Evolutionary conservation across 2,113 vertebrate genomes (phyloP), one percentile per base, ranked within the genome.

Genomic region (Anas platyrhynchos): DNA sequence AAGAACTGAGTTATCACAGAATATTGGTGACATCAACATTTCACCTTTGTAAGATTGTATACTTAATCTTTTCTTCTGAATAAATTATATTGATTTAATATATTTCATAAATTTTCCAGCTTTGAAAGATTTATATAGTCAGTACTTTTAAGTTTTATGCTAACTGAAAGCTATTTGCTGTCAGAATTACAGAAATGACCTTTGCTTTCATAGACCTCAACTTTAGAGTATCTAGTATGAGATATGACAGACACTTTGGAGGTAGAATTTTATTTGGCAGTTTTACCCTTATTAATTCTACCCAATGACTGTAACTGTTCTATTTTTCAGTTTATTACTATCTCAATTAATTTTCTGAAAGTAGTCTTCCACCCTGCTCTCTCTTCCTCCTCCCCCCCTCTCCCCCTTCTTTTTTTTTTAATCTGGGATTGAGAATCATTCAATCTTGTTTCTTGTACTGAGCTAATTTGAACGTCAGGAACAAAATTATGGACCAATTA

Each of bases 11-110:
- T 91, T 93, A 85, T 93, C 66, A 32, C 61, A 89, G 56, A 91
- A 92, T 88, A 89, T 94, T 89, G 59, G 68, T 89, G 73, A 88
- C 66, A 96, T 94, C 83, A 95, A 95, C 83, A 86, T 72, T 91
- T 91, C 94, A 94, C 90, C 84, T 94, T 91, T 86, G 69, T 79
- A 68, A 81, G 63, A 76, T 7, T 68, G 41, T 32, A 71, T 72
- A 79, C 78, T 93, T 87, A 75, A 83, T 26, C 2, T 16, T 92
- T 94, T 91, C 77, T 92, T 75, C 32, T 73, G 86, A 97, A 86
- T 82, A 84, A 93, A 89, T 65, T 17, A 2, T 83, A 92, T 89
- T 94, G 88, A 89, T 93, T 94, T 79, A 72, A 82, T 50, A 46
- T 79, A 77, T 82, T 91, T 87, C 75, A 86, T 29, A 83, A 74